phyloP scores from a whole-genome alignment of 2,888 invertebrate genomes.

The Ischnura elegans region DNA sequence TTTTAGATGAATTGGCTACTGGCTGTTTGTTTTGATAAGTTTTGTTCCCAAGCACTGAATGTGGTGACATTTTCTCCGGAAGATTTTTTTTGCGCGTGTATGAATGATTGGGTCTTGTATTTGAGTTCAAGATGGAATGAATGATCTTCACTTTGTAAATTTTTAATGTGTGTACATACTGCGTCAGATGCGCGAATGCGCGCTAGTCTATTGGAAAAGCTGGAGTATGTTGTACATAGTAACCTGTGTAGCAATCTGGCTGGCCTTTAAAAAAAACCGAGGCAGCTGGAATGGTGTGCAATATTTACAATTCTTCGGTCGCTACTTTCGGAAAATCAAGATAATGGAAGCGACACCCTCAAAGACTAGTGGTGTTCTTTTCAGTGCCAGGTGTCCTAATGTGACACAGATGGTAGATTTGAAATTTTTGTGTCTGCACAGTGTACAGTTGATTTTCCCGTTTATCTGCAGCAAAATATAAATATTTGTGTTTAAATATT shows the following conservation, averaged over 20 bases:
- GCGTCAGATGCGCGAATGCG: conserved; percentile 24
- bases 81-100: background rate
- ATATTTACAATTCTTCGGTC: conserved; percentile 19
- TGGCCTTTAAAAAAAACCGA: background rate
- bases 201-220: conserved; percentile 44
- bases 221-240: conserved; percentile 26
- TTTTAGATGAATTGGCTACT: background rate
- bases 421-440: background rate
- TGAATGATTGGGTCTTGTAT: background rate
- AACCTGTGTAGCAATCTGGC: conserved; percentile 32
- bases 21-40: background rate
- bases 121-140: background rate
- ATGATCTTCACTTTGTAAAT: background rate
- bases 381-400: background rate
- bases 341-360: background rate
- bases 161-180: conserved; percentile 50
- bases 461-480: conserved; percentile 49
- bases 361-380: background rate
- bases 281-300: conserved; percentile 25
- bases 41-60: background rate
- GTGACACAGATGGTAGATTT: background rate
- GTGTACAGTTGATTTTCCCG: conserved; percentile 41
- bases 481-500: conserved; percentile 55
- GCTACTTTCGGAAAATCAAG: conserved; percentile 33
- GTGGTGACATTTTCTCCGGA: background rate